Conservation (phyloP, 2,888 invertebrate genomes). For the Oxystoma pomonae region DNA sequence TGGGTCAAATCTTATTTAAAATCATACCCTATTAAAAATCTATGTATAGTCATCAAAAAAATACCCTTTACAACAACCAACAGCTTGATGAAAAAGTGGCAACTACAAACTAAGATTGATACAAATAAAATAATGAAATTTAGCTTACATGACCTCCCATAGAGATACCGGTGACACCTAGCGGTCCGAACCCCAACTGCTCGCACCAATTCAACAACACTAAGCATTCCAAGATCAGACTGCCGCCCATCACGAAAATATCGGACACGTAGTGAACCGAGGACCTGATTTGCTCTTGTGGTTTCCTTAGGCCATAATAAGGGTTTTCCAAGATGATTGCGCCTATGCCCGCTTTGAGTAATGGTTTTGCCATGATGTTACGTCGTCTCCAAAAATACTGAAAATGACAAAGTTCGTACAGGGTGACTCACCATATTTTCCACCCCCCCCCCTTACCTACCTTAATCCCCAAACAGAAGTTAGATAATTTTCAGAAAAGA, state of each 20-base stretch:
- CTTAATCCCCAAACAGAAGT: too few relatives aligned
- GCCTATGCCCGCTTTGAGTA: constrained; percentile 87
- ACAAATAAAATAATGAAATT: background rate
- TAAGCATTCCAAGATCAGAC: constrained; percentile 88
- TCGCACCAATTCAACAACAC: constrained; percentile 94
- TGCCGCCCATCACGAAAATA: constrained; percentile 98
- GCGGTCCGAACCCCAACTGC: constrained; percentile 82
- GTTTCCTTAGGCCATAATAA: constrained; percentile 88
- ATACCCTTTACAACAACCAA: too few relatives aligned
- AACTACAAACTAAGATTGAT: background rate
- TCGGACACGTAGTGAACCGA: constrained; percentile 93
- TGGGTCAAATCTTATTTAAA: too few relatives aligned
- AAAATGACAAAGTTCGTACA: too few relatives aligned
- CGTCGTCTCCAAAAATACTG: constrained; percentile 90
- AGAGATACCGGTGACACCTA: constrained; percentile 92
- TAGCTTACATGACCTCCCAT: constrained; percentile 92
- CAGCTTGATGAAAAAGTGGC: background rate
- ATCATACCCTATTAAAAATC: too few relatives aligned
- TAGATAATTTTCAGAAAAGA: too few relatives aligned
- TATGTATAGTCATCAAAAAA: too few relatives aligned
- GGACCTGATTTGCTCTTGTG: constrained; percentile 81
- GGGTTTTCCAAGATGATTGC: constrained; percentile 96
- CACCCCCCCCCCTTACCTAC: too few relatives aligned
- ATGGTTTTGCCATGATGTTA: constrained; percentile 84
- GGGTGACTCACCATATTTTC: too few relatives aligned